Evolutionary conservation across 1,140 invertebrate genomes (phyloP).

Genomic region (Stratiolaelaps scimitus): DNA sequence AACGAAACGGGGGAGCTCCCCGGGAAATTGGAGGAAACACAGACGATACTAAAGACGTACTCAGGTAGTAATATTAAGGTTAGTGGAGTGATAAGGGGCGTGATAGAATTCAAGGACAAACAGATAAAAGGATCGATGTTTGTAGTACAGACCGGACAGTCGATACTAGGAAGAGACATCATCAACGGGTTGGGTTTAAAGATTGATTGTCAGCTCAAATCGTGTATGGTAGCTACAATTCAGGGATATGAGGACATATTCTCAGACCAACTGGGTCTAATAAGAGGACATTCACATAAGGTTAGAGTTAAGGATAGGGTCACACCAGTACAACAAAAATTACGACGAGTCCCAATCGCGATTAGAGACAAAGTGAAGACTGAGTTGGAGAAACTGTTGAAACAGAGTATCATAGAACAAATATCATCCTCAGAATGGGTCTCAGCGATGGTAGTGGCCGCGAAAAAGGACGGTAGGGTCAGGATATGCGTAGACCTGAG

Average conservation of each 20-base stretch:
- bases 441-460: conserved; percentile 26
- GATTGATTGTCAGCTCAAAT: neutral
- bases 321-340: neutral
- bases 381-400: neutral
- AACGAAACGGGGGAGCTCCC: too few species aligned
- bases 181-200: neutral
- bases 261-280: neutral
- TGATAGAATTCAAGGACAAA: too few species aligned
- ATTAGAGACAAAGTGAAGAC: neutral
- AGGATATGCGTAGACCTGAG: too few species aligned
- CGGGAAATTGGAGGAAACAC: too few species aligned
- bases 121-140: too few species aligned
- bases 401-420: neutral
- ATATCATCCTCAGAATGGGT: neutral
- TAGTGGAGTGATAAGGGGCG: too few species aligned
- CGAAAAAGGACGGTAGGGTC: conserved; percentile 27
- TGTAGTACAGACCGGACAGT: neutral
- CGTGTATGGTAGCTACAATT: neutral
- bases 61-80: too few species aligned
- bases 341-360: neutral
- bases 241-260: neutral
- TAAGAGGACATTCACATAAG: neutral
- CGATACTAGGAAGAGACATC: neutral
- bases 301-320: neutral
- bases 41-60: too few species aligned